Conservation (phyloP, 1,140 invertebrate genomes). For the Aleiodes sp. region DNA sequence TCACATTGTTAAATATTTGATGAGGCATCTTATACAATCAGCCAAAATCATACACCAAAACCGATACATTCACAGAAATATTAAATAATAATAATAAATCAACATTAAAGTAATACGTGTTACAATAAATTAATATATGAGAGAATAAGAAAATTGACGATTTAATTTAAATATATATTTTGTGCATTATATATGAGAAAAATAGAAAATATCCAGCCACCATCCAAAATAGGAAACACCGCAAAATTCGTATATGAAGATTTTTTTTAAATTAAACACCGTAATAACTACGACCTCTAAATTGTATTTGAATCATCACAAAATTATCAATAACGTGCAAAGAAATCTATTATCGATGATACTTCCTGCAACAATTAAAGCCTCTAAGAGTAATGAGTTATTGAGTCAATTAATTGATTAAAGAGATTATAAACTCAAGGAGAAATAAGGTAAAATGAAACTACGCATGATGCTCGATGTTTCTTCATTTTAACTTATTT, state of each 20-base stretch:
- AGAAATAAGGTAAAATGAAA: no score
- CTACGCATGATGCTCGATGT: no score
- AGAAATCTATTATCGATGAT: constrained; percentile 4
- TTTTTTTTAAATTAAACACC: background rate
- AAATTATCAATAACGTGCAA: constrained; percentile 4
- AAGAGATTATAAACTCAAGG: no score
- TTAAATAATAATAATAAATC: constrained; percentile 43
- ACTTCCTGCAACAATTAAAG: constrained; percentile 12
- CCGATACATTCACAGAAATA: constrained; percentile 44
- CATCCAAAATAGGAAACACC: constrained; percentile 42
- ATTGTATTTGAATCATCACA: background rate
- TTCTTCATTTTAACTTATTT: no score
- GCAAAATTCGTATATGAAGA: background rate
- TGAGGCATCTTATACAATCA: constrained; percentile 51
- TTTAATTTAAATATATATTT: constrained; percentile 35
- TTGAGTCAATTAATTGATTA: background rate
- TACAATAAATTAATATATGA: constrained; percentile 16
- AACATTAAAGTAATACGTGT: constrained; percentile 18
- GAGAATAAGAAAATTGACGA: constrained; percentile 9
- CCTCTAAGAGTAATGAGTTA: constrained; percentile 4
- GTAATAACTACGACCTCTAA: background rate
- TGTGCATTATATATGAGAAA: constrained; percentile 45
- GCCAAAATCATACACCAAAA: constrained; percentile 45
- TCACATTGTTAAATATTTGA: constrained; percentile 40
- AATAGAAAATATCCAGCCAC: constrained; percentile 53